Conservation (phyloP, 2,113 vertebrate genomes). For the Carettochelys insculpta region DNA sequence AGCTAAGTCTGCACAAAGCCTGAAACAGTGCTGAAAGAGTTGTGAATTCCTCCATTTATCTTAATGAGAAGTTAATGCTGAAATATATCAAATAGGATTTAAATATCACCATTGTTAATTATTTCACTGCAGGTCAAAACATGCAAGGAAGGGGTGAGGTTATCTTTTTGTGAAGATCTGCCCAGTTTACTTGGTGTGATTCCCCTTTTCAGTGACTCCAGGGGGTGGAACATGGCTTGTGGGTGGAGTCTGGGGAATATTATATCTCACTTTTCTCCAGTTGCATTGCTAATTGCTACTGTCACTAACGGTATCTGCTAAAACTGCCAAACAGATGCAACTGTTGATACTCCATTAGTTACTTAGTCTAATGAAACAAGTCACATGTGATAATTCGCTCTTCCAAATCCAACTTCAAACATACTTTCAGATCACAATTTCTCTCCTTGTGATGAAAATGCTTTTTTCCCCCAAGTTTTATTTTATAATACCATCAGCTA, state of each 20-base stretch:
- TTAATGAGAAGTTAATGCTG: background rate
- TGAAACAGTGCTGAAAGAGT: background rate
- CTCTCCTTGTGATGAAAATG: background rate
- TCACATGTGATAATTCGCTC: background rate
- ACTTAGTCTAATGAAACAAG: background rate
- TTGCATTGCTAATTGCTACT: background rate
- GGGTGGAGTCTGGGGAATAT: background rate
- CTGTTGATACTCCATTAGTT: background rate
- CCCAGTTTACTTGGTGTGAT: background rate
- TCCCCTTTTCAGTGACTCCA: background rate
- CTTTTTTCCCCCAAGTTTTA: conserved; percentile 17
- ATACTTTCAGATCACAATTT: background rate
- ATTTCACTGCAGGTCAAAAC: background rate
- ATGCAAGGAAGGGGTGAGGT: background rate
- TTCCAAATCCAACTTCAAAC: conserved; percentile 5
- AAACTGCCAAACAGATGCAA: background rate
- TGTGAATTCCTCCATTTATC: background rate
- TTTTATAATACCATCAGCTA: conserved; percentile 29
- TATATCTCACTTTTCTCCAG: background rate
- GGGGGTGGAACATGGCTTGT: background rate
- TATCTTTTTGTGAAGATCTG: background rate
- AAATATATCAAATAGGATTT: background rate
- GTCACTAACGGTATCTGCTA: background rate
- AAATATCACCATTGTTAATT: background rate
- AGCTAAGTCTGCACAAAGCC: background rate